Evolutionary conservation across 2,888 invertebrate species (phyloP).

Genomic region (Archips crataeganus): DNA sequence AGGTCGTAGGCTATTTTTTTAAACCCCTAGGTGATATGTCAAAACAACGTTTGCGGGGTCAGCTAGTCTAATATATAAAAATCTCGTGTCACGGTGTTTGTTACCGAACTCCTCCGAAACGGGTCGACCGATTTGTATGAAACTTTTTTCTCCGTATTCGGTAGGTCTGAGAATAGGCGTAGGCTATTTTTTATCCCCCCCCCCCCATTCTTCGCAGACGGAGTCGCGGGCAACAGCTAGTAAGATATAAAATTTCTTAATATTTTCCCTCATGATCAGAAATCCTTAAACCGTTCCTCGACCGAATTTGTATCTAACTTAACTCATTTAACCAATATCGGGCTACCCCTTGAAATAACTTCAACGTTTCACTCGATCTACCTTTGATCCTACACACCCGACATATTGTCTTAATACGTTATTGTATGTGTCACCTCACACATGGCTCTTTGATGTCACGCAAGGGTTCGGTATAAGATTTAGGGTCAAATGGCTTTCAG

Average conservation of each 20-base stretch:
- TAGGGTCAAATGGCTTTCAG: slow-evolving; percentile 70
- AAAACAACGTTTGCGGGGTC: too few relatives aligned
- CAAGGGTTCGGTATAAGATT: slow-evolving; percentile 25
- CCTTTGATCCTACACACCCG: slow-evolving; percentile 24
- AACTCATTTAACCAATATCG: slow-evolving; percentile 16
- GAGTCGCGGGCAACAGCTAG: too few relatives aligned
- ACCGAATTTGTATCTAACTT: slow-evolving; percentile 8
- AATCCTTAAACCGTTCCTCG: slow-evolving; percentile 1
- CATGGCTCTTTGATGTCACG: slow-evolving; percentile 46
- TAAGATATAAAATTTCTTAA: background rate
- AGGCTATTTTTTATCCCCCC: too few relatives aligned
- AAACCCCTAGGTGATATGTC: too few relatives aligned
- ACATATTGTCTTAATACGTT: slow-evolving; percentile 23
- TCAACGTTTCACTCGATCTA: slow-evolving; percentile 15
- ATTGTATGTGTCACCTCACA: slow-evolving; percentile 36
- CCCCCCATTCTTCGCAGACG: too few relatives aligned
- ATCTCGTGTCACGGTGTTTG: too few relatives aligned
- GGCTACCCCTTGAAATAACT: slow-evolving; percentile 24
- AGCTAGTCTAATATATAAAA: too few relatives aligned
- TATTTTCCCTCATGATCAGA: background rate
- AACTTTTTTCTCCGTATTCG: too few relatives aligned
- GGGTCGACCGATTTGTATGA: too few relatives aligned
- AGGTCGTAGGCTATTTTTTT: too few relatives aligned
- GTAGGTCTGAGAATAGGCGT: too few relatives aligned
- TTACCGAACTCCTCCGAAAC: too few relatives aligned